These are phyloP conservation scores for Sebastes itinus DNA, from an alignment of 2,797 vertebrate genomes.

Conservation along the genomic window DNA sequence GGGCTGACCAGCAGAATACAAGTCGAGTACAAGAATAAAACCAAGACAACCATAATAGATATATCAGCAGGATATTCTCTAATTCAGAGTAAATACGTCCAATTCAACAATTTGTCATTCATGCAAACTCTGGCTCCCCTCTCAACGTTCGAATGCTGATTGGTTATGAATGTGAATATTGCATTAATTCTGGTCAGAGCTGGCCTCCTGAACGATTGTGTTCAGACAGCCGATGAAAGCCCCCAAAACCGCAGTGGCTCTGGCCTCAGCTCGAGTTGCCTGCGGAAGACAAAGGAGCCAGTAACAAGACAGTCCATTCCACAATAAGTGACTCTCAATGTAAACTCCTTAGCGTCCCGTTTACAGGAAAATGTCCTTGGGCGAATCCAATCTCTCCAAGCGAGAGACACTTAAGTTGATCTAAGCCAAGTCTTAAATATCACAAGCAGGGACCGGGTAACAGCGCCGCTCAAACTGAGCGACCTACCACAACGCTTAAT, in stretches of 20 bases:
- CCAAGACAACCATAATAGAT: constrained; percentile 66
- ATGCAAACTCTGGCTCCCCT: constrained; percentile 76
- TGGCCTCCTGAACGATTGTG: constrained; percentile 70
- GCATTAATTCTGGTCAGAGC: constrained; percentile 79
- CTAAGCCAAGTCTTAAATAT: constrained; percentile 82
- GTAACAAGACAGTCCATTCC: constrained; percentile 78
- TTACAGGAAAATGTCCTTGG: constrained; percentile 85
- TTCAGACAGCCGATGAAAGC: constrained; percentile 80
- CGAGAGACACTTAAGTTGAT: constrained; percentile 75
- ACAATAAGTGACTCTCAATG: constrained; percentile 77
- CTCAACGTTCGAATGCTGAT: constrained; percentile 64
- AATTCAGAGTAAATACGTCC: constrained; percentile 69
- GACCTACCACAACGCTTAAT: constrained; percentile 81
- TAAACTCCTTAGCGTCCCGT: constrained; percentile 76
- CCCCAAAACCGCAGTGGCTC: constrained; percentile 76
- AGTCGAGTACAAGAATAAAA: constrained; percentile 47
- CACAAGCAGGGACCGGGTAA: constrained; percentile 71
- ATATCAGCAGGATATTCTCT: constrained; percentile 66
- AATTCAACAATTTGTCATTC: constrained; percentile 78
- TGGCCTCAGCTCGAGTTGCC: constrained; percentile 74
- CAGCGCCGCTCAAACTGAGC: constrained; percentile 55
- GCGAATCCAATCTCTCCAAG: constrained; percentile 73
- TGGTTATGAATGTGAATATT: constrained; percentile 78
- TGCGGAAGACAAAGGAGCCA: constrained; percentile 79
- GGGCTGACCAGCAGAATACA: constrained; percentile 63